A percentile compares a stretch with the other conserved stretches of the same genome.
phyloP scores from a whole-genome alignment of 2,113 vertebrate species.

The Guaruba guarouba region DNA sequence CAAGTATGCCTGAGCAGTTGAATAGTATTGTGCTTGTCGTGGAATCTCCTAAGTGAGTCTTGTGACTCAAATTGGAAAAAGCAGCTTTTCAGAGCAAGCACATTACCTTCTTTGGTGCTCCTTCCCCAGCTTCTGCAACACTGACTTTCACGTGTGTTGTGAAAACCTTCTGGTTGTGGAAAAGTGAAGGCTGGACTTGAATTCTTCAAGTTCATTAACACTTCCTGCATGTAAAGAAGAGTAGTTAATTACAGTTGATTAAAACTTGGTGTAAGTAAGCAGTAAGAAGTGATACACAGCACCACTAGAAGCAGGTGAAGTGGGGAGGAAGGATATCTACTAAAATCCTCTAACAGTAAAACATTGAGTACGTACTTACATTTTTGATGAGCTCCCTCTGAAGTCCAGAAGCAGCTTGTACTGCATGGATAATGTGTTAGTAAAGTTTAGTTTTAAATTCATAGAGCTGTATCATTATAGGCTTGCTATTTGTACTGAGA shows the following conservation, averaged over 20 bases:
- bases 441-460: neutral
- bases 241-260: neutral
- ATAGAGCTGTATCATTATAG: fast-evolving
- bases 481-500: neutral
- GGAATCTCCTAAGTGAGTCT: constrained; percentile 48
- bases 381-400: neutral
- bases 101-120: neutral
- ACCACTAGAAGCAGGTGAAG: neutral
- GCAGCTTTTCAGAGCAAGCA: constrained; percentile 45
- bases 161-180: neutral
- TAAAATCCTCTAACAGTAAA: neutral
- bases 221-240: neutral
- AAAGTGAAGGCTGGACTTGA: neutral
- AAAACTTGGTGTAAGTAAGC: neutral
- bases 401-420: neutral
- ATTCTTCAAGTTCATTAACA: neutral
- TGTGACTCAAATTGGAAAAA: constrained; percentile 59
- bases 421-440: neutral
- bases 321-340: neutral
- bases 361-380: neutral
- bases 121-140: neutral
- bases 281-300: neutral
- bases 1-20: neutral
- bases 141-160: neutral
- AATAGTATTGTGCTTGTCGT: constrained; percentile 48